Conservation (phyloP, 2,797 vertebrate species). For the Cynodonichthys magdalenae region DNA sequence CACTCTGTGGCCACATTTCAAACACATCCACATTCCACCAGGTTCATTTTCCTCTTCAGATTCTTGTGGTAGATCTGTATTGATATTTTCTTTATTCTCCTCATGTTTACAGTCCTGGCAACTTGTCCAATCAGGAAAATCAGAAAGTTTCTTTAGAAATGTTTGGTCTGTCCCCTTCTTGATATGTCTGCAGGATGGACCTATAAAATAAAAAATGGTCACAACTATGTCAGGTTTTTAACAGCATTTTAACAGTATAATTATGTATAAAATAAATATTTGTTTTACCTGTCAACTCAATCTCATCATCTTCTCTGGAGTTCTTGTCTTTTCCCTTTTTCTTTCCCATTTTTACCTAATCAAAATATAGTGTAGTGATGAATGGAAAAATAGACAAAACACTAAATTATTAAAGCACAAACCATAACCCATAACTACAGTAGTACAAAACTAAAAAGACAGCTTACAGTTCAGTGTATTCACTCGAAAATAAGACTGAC, state of each 20-base stretch:
- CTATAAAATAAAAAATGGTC: constrained; percentile 58
- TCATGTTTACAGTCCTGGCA: constrained; percentile 90
- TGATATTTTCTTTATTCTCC: constrained; percentile 71
- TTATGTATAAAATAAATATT: not conserved
- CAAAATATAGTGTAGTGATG: constrained; percentile 1
- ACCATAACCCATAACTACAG: not conserved
- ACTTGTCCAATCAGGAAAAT: constrained; percentile 78
- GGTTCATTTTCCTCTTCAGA: constrained; percentile 60
- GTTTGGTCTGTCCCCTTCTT: constrained; percentile 90
- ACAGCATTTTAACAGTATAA: not conserved
- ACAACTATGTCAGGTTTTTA: not conserved
- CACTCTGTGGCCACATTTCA: constrained; percentile 96
- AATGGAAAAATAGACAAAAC: not conserved
- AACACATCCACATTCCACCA: constrained; percentile 89
- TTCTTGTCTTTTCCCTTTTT: constrained; percentile 86
- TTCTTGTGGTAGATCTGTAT: constrained; percentile 49
- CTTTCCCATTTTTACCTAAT: constrained; percentile 86
- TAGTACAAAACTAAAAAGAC: too few relatives aligned
- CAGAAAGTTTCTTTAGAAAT: constrained; percentile 84
- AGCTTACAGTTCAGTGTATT: not conserved
- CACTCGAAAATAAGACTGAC: not conserved
- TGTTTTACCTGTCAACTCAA: constrained; percentile 78
- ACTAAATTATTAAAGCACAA: not conserved
- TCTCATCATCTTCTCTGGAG: constrained; percentile 73
- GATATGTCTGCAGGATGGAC: constrained; percentile 85